Evolutionary conservation across 2,888 invertebrate species (phyloP).

Genomic region (Sthenelais limicola): DNA sequence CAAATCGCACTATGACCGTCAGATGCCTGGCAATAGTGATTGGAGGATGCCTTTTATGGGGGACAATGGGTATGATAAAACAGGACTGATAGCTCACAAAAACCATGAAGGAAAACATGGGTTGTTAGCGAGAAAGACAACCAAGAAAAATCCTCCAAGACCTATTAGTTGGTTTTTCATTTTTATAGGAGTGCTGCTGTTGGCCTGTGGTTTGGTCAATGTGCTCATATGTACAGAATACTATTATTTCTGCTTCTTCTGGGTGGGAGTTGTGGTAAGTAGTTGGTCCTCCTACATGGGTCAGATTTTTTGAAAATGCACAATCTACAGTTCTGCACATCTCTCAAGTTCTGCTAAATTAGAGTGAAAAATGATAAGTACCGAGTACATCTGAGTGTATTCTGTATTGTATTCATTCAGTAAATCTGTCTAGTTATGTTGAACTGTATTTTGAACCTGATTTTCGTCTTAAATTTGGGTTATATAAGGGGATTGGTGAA

Average conservation of each 20-base stretch:
- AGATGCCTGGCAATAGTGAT: not conserved
- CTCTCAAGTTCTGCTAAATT: too few relatives aligned
- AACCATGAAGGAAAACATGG: constrained; percentile 5
- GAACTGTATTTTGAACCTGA: too few relatives aligned
- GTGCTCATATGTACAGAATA: not conserved
- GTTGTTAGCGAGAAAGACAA: not conserved
- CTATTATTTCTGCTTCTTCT: constrained; percentile 30
- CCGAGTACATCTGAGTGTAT: too few relatives aligned
- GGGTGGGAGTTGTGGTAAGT: constrained; percentile 9
- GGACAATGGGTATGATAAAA: not conserved
- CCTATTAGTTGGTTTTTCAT: constrained; percentile 21
- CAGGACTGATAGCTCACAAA: not conserved
- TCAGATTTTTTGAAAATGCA: not conserved
- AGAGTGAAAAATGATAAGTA: too few relatives aligned
- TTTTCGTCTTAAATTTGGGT: too few relatives aligned
- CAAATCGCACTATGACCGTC: not conserved
- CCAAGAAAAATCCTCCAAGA: not conserved
- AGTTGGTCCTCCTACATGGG: not conserved
- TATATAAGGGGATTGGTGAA: too few relatives aligned
- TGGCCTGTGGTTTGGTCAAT: not conserved
- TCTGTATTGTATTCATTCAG: too few relatives aligned
- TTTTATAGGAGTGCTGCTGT: not conserved
- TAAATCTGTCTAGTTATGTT: too few relatives aligned
- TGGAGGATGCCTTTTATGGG: constrained; percentile 6
- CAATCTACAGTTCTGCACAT: too few relatives aligned